Evolutionary conservation across 2,113 vertebrate genomes (phyloP).

Genomic region (Lanius collurio): DNA sequence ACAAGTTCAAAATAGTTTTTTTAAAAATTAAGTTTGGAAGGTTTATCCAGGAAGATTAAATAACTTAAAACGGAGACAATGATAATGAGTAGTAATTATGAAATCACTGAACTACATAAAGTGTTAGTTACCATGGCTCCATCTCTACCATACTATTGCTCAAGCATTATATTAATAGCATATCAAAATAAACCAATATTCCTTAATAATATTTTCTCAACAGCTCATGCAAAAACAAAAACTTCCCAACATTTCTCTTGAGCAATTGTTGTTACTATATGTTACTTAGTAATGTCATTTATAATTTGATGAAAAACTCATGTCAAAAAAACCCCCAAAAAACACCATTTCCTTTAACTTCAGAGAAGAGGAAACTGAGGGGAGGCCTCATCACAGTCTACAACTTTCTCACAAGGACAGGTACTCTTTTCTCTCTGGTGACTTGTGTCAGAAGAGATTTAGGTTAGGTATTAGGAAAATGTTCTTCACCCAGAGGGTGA

Average conservation of each 20-base stretch:
- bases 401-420: not conserved
- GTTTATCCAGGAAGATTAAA: not conserved
- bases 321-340: not conserved
- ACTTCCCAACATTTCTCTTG: not conserved
- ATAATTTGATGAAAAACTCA: not conserved
- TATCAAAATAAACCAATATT: not conserved
- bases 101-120: not conserved
- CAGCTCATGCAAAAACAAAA: not conserved
- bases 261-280: not conserved
- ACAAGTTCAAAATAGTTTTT: not conserved
- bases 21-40: not conserved
- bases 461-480: not conserved
- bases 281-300: not conserved
- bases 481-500: accelerated
- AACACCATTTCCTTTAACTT: not conserved
- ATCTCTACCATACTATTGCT: not conserved
- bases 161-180: not conserved
- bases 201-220: not conserved
- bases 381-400: too few species aligned
- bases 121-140: not conserved
- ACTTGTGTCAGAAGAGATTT: too few species aligned
- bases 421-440: not conserved
- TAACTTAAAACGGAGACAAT: not conserved
- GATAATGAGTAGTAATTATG: not conserved
- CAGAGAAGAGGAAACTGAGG: not conserved